phyloP scores from a whole-genome alignment of 2,113 vertebrate genomes.

The Dipodomys stephensi region DNA sequence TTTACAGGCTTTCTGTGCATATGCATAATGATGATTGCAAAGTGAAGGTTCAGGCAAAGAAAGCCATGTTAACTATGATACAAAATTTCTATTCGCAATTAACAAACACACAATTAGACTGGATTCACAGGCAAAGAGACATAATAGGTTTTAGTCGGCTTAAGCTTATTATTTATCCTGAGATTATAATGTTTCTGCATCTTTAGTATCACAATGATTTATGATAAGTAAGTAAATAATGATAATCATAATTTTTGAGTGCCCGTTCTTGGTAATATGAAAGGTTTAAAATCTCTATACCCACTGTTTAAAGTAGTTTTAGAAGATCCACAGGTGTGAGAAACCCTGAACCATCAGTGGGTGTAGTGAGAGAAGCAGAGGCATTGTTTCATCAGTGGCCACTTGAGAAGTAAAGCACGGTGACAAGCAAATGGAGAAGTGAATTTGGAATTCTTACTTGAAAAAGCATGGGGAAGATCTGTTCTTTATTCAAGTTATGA shows the following conservation, averaged over 20 bases:
- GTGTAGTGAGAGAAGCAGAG: not conserved
- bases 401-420: not conserved
- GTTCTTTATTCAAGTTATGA: not conserved
- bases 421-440: not conserved
- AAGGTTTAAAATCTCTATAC: not conserved
- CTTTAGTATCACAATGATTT: not conserved
- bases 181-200: not conserved
- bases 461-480: not conserved
- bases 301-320: not conserved
- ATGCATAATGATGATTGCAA: slow-evolving; percentile 27
- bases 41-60: slow-evolving; percentile 32
- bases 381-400: not conserved
- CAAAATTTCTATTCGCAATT: slow-evolving; percentile 1
- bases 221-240: not conserved
- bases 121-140: not conserved
- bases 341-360: not conserved
- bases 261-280: slow-evolving; percentile 10
- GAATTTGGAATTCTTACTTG: slow-evolving; percentile 12
- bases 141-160: not conserved
- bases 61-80: not conserved
- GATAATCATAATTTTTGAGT: slow-evolving; percentile 35
- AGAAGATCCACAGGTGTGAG: not conserved
- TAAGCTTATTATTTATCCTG: slow-evolving; percentile 20
- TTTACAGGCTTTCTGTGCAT: slow-evolving; percentile 43
- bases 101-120: slow-evolving; percentile 40